Evolutionary conservation across 1,140 invertebrate genomes (phyloP).

Genomic region (Rhyzopertha dominica): DNA sequence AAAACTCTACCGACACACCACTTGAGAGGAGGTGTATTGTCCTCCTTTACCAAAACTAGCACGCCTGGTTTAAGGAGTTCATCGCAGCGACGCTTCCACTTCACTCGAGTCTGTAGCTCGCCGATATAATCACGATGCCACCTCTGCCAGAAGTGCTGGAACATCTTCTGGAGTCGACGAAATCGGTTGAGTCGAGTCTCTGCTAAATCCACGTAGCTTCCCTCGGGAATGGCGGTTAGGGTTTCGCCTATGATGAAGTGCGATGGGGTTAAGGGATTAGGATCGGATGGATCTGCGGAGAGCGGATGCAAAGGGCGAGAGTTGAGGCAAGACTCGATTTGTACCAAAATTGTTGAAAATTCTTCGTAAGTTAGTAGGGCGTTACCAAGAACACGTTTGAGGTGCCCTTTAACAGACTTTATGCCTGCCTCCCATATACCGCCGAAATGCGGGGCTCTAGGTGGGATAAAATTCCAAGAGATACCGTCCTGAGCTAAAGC

Average conservation of each 20-base stretch:
- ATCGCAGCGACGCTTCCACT: conserved; percentile 29
- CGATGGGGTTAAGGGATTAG: conserved; percentile 31
- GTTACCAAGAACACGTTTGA: conserved; percentile 27
- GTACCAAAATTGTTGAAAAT: conserved; percentile 21
- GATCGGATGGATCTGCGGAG: too few relatives aligned
- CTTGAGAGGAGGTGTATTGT: conserved; percentile 28
- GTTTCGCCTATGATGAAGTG: conserved; percentile 42
- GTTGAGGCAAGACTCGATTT: conserved; percentile 33
- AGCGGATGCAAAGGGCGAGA: conserved; percentile 34
- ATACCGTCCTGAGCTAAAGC: too few relatives aligned
- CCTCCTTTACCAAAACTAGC: conserved; percentile 30
- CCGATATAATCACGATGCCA: conserved; percentile 32
- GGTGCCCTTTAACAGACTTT: conserved; percentile 30
- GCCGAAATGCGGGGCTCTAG: conserved; percentile 34
- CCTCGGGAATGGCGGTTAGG: conserved; percentile 22
- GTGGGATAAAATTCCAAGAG: conserved; percentile 35
- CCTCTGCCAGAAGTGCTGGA: conserved; percentile 1
- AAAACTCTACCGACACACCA: conserved; percentile 41
- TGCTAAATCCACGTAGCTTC: background rate
- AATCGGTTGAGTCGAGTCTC: background rate
- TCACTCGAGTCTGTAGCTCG: conserved; percentile 24
- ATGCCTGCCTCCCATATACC: conserved; percentile 36
- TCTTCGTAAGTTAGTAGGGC: conserved; percentile 33
- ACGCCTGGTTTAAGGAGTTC: background rate
- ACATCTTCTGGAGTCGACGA: background rate